phyloP scores from a whole-genome alignment of 1,140 invertebrate genomes.

The Caenorhabditis briggsae region DNA sequence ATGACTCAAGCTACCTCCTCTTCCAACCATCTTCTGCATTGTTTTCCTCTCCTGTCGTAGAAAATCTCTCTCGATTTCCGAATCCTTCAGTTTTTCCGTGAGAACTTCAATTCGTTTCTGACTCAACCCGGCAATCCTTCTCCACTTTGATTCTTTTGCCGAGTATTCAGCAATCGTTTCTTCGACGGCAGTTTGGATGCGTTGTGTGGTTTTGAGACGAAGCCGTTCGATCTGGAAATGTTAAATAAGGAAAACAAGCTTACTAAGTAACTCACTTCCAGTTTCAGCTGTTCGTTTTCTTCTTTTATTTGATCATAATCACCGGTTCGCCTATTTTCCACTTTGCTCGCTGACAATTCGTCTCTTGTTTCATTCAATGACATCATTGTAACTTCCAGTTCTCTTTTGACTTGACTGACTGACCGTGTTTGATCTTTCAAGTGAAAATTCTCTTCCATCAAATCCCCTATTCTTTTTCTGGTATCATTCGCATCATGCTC shows the following conservation, averaged over 20 bases:
- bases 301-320: conserved; percentile 34
- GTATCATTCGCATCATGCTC: conserved; percentile 7
- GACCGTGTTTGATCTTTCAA: conserved; percentile 8
- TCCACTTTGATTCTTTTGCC: conserved; percentile 39
- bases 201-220: background rate
- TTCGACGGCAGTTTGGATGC: background rate
- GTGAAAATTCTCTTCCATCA: conserved; percentile 49
- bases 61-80: conserved; percentile 23
- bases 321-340: conserved; percentile 16
- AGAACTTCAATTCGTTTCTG: conserved; percentile 26
- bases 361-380: conserved; percentile 7
- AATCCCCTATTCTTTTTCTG: conserved; percentile 34
- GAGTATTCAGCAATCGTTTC: conserved; percentile 33
- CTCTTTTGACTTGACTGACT: background rate
- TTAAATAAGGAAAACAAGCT: background rate
- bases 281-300: conserved; percentile 27
- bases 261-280: background rate
- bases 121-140: background rate
- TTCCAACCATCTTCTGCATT: conserved; percentile 14
- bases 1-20: background rate
- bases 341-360: conserved; percentile 2
- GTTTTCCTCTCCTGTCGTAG: conserved; percentile 18
- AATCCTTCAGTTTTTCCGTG: conserved; percentile 11
- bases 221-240: conserved; percentile 9
- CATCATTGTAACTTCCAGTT: background rate